Evolutionary conservation across 1,140 invertebrate species (phyloP), one percentile per base, ranked within the genome.

Genomic region (Drosophila nigromelanica): DNA sequence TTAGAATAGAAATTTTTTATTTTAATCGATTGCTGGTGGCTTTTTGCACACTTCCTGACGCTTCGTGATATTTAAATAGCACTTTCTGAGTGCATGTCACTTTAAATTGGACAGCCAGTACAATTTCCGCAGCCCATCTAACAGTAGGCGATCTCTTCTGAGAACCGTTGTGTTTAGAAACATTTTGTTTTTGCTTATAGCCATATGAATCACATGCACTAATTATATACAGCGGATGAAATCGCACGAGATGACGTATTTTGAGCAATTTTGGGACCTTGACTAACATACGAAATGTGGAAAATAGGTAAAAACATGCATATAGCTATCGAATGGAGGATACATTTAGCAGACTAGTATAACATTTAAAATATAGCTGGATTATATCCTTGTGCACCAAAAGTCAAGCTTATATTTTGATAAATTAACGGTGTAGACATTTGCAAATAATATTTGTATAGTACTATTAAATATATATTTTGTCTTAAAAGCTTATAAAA

Each of bases 41-140:
- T 5, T 27, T 27, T 27, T 5, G 27, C 27, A 27, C 27, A 27
- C 5, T 27, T 27, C 5, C 27, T 27, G 27, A 27, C 5, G 27
- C 27, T 6, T 27, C 27, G 5, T 27, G 5, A 43, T 42, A 15
- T 62, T 82, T 51, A 77, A 68, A 76, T 70, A 81, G 62, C 40
- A 55, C 60, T 68, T 64, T 70, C 62, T 54, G 70, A 74, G 60
- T 58, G 56, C 82, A 68, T 82, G 68, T 89, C 78, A 89, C 37
- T 81, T 60, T 52, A 47, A 79, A 62, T 69, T 68, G 55, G 37
- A 77, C 63, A 74, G 30, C 62, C 74, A 7, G 63, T 40, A 63
- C 39, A 27, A 42, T 64, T 56, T 71, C 69, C 62, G 50, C 47
- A 43, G 35, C 18, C 24, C 39, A 61, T 63, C 37, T 50, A 78